Evolutionary conservation across 2,888 invertebrate genomes (phyloP), one percentile per base, ranked within the genome.

Genomic region (Epistrophella euchroma): DNA sequence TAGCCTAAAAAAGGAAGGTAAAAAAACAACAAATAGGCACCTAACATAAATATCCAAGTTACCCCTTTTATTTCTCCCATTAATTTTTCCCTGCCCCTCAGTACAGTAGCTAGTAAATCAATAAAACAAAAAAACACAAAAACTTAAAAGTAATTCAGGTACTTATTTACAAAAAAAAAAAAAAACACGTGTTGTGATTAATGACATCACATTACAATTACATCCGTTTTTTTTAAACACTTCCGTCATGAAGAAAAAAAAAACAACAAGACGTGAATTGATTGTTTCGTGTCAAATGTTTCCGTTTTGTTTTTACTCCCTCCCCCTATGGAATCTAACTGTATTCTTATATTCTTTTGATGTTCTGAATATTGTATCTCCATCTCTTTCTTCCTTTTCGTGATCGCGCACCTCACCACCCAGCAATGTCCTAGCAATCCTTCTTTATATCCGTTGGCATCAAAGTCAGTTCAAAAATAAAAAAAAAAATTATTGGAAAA

Each of bases 241-340:
- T 79, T 75, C 68, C 74, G 56, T 56, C 56, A 35, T 64, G 10
- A 47, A n/a, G 55, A 28, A 22, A 60, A 70, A 56, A 64, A 52
- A 64, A 60, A 2, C 13, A 84, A 85, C 85, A 76, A 85, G 85
- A 81, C 81, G 80, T 85, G 72, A 81, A 85, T 85, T 85, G 85
- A 85, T 85, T 85, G 85, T 85, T 85, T 73, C 73, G 81, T 85
- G 85, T 85, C 85, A 85, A 85, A 85, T 80, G 72, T 81, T 81
- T 80, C 85, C 81, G 72, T 73, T 76, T 76, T 52, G 52, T 60
- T 68, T 72, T 52, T 50, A 2, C 32, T 5, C 32, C 1, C 60
- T 73, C 68, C n/a, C 58, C 68, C 68, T 74, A 3, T 9, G 28
- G n/a, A 9, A 55, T n/a, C 52, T 40, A 56, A 2, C 3, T 62